Percentiles rank a stretch among this genome's conserved stretches.
These are phyloP conservation scores for Phalacrocorax pelagicus DNA, from an alignment of 2,113 vertebrate genomes.

Conservation along the genomic window DNA sequence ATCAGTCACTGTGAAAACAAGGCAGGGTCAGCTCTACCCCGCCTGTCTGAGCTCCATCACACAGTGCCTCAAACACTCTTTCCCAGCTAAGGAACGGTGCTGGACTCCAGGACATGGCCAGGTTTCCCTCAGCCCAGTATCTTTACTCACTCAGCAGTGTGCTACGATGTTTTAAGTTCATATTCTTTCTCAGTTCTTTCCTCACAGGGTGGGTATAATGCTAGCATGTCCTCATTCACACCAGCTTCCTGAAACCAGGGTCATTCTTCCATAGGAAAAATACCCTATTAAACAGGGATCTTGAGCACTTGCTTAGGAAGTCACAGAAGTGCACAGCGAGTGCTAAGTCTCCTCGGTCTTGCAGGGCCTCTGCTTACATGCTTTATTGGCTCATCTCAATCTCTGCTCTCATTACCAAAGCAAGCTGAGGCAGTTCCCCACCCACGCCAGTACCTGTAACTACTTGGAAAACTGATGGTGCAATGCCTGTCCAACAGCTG, in stretches of 20 bases:
- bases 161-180: accelerated
- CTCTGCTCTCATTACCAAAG: background rate
- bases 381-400: background rate
- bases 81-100: background rate
- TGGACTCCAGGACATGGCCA: background rate
- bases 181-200: background rate
- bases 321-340: background rate
- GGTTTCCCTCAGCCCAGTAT: background rate
- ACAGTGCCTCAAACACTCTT: background rate
- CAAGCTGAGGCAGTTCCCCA: background rate
- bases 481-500: background rate
- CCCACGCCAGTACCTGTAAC: background rate
- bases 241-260: background rate
- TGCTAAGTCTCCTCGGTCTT: background rate
- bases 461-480: background rate
- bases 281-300: background rate
- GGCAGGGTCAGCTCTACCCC: background rate
- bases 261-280: background rate
- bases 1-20: background rate
- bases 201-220: background rate
- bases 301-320: background rate
- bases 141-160: background rate
- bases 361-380: background rate
- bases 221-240: background rate
- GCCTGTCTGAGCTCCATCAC: background rate